A percentile compares a stretch with the other conserved stretches of the same genome.
Evolutionary conservation across 1,140 invertebrate species (phyloP).

Genomic region (Acromyrmex heyeri): DNA sequence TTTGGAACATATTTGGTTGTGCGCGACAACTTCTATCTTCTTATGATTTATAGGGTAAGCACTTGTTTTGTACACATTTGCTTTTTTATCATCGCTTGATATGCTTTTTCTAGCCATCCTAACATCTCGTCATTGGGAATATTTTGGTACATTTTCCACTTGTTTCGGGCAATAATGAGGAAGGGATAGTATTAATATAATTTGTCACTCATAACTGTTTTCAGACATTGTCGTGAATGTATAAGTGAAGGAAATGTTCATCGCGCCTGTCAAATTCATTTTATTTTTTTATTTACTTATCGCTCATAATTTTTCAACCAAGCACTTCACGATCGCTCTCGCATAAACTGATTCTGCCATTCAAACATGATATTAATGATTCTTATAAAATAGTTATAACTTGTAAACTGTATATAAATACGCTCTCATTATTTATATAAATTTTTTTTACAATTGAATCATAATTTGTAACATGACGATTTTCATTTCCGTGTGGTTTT

Average conservation of each 20-base stretch:
- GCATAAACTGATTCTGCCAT: neutral
- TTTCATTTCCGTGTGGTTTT: neutral
- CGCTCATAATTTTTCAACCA: conserved; percentile 54
- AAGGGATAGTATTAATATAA: neutral
- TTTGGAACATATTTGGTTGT: conserved; percentile 82
- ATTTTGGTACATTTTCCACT: neutral
- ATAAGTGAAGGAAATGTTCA: neutral
- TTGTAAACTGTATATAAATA: neutral
- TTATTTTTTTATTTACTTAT: conserved; percentile 38
- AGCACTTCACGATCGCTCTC: conserved; percentile 45
- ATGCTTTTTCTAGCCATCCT: conserved; percentile 33
- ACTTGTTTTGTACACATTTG: conserved; percentile 79
- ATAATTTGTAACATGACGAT: conserved; percentile 6
- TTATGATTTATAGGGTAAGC: conserved; percentile 86
- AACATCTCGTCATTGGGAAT: conserved; percentile 43
- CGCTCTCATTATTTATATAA: neutral
- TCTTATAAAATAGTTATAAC: conserved; percentile 24
- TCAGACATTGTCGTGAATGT: neutral
- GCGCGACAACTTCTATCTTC: conserved; percentile 80
- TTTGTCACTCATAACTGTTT: neutral
- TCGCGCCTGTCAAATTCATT: neutral
- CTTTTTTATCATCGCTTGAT: conserved; percentile 69
- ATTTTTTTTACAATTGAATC: conserved; percentile 1
- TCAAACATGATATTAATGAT: conserved; percentile 1
- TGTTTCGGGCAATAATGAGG: neutral